phyloP scores from a whole-genome alignment of 2,113 vertebrate species.

The Indri indri region DNA sequence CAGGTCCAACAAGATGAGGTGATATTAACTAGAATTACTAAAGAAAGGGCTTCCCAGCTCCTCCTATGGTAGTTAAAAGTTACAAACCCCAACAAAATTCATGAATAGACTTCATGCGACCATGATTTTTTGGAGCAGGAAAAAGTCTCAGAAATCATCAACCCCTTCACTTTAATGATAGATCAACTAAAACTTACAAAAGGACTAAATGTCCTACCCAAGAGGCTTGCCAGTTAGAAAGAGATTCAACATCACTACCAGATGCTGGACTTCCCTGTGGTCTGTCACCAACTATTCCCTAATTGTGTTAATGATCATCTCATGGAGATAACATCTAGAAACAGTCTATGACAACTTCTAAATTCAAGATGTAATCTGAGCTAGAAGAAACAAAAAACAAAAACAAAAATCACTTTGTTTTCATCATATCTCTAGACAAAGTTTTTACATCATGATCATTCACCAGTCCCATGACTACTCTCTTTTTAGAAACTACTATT shows the following conservation, averaged over 20 bases:
- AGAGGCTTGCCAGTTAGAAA: background rate
- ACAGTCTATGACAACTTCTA: background rate
- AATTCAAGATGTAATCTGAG: background rate
- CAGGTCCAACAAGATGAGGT: background rate
- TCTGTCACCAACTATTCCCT: background rate
- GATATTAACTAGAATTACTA: background rate
- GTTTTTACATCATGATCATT: background rate
- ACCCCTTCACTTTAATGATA: background rate
- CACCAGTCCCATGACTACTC: background rate
- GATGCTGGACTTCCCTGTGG: background rate
- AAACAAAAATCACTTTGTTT: background rate
- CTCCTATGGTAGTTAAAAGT: background rate
- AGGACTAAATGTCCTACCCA: background rate
- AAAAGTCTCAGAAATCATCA: background rate
- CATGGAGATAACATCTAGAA: background rate
- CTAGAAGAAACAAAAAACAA: background rate
- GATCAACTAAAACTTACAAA: background rate
- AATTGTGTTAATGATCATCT: background rate
- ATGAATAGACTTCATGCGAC: background rate
- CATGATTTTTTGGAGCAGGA: background rate
- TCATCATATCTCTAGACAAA: background rate
- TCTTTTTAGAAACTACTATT: slow-evolving; percentile 1
- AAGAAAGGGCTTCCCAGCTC: background rate
- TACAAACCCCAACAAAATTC: background rate
- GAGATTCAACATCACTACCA: background rate